phyloP scores from a whole-genome alignment of 2,888 invertebrate species.

The Campoplex capitator region DNA sequence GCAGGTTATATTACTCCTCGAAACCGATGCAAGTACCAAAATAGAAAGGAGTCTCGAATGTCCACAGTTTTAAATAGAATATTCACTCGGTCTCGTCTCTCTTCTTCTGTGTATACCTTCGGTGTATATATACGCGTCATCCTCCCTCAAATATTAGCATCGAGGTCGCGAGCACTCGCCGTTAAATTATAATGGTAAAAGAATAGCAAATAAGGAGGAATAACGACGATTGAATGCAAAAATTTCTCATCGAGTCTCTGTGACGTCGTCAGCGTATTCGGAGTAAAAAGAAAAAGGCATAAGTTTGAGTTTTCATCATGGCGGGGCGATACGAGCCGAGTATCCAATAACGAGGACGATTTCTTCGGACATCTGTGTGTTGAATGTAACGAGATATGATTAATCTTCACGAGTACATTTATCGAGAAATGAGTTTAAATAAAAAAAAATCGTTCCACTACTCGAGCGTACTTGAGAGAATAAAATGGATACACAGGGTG shows the following conservation, averaged over 20 bases:
- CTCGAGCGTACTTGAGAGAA: neutral
- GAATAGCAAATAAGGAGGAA: conserved; percentile 13
- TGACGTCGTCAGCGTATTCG: neutral
- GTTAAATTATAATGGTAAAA: neutral
- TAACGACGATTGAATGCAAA: neutral
- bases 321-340: neutral
- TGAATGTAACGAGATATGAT: conserved; percentile 49
- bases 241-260: neutral
- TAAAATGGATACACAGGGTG: neutral
- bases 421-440: conserved; percentile 12
- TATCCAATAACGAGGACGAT: conserved; percentile 56
- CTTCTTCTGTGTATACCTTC: neutral
- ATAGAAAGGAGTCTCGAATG: conserved; percentile 64
- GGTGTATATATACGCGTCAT: neutral
- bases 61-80: conserved; percentile 60
- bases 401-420: conserved; percentile 39
- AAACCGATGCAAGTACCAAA: conserved; percentile 51
- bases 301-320: neutral
- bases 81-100: conserved; percentile 26
- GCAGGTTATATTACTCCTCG: conserved; percentile 24
- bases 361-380: conserved; percentile 21
- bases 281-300: neutral
- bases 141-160: neutral
- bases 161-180: neutral
- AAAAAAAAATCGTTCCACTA: neutral